Conservation (phyloP, 2,113 vertebrate genomes). For the Glaucidium brasilianum region DNA sequence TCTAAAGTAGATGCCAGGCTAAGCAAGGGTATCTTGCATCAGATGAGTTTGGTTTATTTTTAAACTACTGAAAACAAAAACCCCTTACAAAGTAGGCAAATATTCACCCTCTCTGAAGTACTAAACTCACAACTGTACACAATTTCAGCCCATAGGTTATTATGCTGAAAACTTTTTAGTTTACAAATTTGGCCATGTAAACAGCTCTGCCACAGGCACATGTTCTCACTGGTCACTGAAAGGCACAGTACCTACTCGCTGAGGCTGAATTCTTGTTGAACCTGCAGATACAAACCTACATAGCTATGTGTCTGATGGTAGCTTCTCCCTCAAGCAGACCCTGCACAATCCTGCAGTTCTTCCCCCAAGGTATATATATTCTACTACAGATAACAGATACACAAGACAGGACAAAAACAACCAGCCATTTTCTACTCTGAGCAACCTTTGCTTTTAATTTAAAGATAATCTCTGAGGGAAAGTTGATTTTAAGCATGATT, state of each 20-base stretch:
- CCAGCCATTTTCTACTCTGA: not conserved
- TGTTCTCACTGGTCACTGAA: not conserved
- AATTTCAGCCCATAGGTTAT: not conserved
- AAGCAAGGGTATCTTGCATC: not conserved
- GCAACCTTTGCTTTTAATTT: not conserved
- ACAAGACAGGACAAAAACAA: not conserved
- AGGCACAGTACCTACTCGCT: not conserved
- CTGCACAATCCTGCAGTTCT: not conserved
- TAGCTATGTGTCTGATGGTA: accelerated
- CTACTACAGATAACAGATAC: not conserved
- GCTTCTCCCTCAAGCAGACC: not conserved
- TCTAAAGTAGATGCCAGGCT: not conserved
- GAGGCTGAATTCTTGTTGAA: not conserved
- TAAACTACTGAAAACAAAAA: not conserved
- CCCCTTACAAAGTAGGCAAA: not conserved
- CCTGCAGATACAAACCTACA: not conserved
- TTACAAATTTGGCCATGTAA: not conserved
- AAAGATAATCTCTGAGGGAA: not conserved
- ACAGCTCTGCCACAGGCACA: not conserved
- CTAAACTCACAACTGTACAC: accelerated
- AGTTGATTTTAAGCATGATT: not conserved
- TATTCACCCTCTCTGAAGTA: not conserved
- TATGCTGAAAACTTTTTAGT: not conserved
- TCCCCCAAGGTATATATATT: not conserved
- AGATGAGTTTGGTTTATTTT: not conserved